Evolutionary conservation across 2,888 invertebrate genomes (phyloP), one percentile per base, ranked within the genome.

Genomic region (Macrosiphum euphorbiae): DNA sequence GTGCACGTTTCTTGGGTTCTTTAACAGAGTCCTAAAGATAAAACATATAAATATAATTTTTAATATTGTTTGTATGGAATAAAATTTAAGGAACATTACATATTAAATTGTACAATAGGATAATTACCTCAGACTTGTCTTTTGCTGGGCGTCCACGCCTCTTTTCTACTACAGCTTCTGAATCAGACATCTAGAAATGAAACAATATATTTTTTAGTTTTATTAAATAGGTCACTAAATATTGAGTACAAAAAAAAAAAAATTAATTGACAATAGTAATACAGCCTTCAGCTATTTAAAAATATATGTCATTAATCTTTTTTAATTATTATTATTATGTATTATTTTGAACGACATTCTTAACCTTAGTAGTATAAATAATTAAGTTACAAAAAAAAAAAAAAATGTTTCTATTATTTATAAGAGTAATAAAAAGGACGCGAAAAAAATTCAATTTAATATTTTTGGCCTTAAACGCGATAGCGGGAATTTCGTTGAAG

Each of bases 61-160:
- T 28, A 87, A 58, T 28, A 78, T 89, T 26, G 13, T 26, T 26
- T 13, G 41, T 11, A 28, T 28, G 0, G 26, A 8, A 89, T 3
- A 35, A 10, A 44, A 44, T 28, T 7, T 44, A 58, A 58, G 1
- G 3, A 41, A 16, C 5, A 58, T 0, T 52, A 24, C n/a, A n/a
- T n/a, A 35, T 55, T 58, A 1, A 55, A 24, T n/a, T n/a, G n/a
- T 55, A n/a, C 10, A 50, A 87, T n/a, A n/a, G 2, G n/a, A 10
- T n/a, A 86, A 90, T 87, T 94, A 94, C 94, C 20, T 94, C 94
- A 20, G 94, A 90, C 52, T 94, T 94, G 24, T 92, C 92, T 88
- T 92, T 92, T 86, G 94, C 28, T 8, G 94, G 94, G 24, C 94
- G 94, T 87, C 94, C 94, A 90, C 94, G 94, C 67, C 94, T 86